Conservation (phyloP, 2,888 invertebrate genomes). For the Micoletzkya japonica region DNA sequence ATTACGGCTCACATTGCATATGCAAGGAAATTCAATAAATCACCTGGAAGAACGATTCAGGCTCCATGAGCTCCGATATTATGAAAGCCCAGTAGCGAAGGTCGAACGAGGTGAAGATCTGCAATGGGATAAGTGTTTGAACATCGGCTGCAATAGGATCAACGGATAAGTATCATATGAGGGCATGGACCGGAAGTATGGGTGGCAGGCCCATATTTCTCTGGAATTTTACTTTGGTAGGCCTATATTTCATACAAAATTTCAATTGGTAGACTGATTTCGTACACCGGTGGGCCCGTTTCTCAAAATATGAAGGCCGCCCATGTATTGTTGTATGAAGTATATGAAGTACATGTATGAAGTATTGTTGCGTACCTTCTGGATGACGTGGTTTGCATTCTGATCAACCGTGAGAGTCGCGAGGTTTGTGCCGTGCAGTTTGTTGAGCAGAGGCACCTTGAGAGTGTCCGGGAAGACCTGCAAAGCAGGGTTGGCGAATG, state of each 20-base stretch:
- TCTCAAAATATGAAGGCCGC: no score
- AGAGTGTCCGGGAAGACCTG: slow-evolving; percentile 12
- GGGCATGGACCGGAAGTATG: no score
- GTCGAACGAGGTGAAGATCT: slow-evolving; percentile 24
- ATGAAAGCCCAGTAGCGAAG: slow-evolving; percentile 24
- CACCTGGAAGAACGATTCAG: slow-evolving; percentile 29
- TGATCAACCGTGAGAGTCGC: slow-evolving; percentile 47
- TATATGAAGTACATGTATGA: no score
- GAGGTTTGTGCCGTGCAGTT: slow-evolving; percentile 35
- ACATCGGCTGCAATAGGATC: no score
- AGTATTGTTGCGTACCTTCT: slow-evolving; percentile 35
- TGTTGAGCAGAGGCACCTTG: slow-evolving; percentile 29
- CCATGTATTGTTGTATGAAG: no score
- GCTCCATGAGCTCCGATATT: slow-evolving; percentile 28
- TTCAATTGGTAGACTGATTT: no score
- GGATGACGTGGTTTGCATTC: slow-evolving; percentile 58
- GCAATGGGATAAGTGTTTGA: neutral
- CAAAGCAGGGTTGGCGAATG: neutral
- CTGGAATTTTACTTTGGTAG: no score
- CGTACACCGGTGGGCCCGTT: no score
- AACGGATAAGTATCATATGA: no score
- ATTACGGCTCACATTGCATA: no score
- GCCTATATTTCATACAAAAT: no score
- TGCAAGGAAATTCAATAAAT: neutral
- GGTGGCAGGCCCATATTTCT: no score